Percentiles rank a stretch among this genome's conserved stretches.
These are phyloP conservation scores for Lomographa bimaculata DNA, from an alignment of 2,888 invertebrate genomes.

Conservation along the genomic window DNA sequence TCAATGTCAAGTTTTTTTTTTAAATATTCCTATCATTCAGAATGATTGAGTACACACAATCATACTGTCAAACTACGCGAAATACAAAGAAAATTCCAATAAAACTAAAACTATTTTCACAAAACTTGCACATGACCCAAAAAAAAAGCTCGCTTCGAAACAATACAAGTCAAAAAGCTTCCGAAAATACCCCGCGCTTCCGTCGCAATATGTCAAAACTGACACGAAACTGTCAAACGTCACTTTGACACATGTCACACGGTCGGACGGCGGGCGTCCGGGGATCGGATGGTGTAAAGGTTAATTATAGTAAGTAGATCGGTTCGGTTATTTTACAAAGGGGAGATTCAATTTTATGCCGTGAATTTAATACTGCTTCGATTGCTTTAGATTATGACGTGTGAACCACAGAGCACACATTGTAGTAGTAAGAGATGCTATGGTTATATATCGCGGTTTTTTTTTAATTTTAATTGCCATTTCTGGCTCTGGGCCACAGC, in stretches of 20 bases:
- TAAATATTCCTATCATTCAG: not conserved
- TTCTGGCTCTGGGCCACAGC: too few relatives aligned
- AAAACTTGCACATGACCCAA: slow-evolving; percentile 6
- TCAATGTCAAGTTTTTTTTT: too few relatives aligned
- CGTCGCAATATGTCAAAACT: slow-evolving; percentile 44
- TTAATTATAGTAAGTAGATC: slow-evolving; percentile 25
- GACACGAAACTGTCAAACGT: slow-evolving; percentile 47
- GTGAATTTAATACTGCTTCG: slow-evolving; percentile 1
- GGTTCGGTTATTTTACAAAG: slow-evolving; percentile 10
- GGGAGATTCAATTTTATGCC: not conserved
- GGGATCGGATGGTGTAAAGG: slow-evolving; percentile 17
- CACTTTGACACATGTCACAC: slow-evolving; percentile 42
- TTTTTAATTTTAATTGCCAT: too few relatives aligned
- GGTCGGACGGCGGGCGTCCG: slow-evolving; percentile 20
- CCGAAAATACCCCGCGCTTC: slow-evolving; percentile 31
- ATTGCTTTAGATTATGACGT: too few relatives aligned
- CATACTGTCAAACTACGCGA: too few relatives aligned
- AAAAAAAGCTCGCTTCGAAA: slow-evolving; percentile 13
- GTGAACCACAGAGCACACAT: too few relatives aligned
- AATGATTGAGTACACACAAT: not conserved
- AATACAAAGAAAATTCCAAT: too few relatives aligned
- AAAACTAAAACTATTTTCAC: too few relatives aligned
- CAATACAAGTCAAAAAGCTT: slow-evolving; percentile 21
- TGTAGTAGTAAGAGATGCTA: too few relatives aligned
- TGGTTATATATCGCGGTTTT: too few relatives aligned